Conservation (phyloP, 2,888 invertebrate species). For the Spodoptera picta region DNA sequence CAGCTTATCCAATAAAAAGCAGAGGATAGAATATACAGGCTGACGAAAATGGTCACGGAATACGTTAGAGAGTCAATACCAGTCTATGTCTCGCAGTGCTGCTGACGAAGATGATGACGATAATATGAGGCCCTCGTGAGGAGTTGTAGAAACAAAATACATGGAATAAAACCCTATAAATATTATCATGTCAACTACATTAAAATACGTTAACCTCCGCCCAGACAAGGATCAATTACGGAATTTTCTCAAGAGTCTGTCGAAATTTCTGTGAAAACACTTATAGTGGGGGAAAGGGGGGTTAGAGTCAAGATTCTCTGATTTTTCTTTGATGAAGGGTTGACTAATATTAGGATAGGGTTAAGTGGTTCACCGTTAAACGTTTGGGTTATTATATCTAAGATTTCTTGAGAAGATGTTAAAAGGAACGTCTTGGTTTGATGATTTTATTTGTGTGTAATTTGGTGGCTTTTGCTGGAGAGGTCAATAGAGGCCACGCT, state of each 20-base stretch:
- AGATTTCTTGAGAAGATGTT: slow-evolving; percentile 40
- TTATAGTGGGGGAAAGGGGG: slow-evolving; percentile 33
- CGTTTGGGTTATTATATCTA: slow-evolving; percentile 51
- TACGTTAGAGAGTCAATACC: too few species aligned
- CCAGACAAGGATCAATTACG: slow-evolving; percentile 19
- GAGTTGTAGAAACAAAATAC: too few species aligned
- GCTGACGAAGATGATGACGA: too few species aligned
- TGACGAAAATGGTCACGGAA: too few species aligned
- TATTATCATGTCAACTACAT: not conserved
- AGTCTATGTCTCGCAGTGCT: too few species aligned
- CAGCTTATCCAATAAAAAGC: too few species aligned
- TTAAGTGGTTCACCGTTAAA: slow-evolving; percentile 46
- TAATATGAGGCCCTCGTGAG: too few species aligned
- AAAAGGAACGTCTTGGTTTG: slow-evolving; percentile 2
- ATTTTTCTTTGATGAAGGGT: slow-evolving; percentile 58
- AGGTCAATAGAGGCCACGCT: not conserved
- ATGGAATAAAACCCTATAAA: too few species aligned
- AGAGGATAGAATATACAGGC: too few species aligned
- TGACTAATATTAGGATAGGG: slow-evolving; percentile 54
- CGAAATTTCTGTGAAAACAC: slow-evolving; percentile 29
- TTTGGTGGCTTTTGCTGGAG: not conserved
- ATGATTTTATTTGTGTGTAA: not conserved
- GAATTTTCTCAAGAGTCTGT: slow-evolving; percentile 14
- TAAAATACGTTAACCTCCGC: not conserved
- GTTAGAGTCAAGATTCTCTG: slow-evolving; percentile 26